Percentiles rank a stretch among this genome's conserved stretches.
phyloP scores from a whole-genome alignment of 1,140 invertebrate genomes.

The Parapsyche elsis region DNA sequence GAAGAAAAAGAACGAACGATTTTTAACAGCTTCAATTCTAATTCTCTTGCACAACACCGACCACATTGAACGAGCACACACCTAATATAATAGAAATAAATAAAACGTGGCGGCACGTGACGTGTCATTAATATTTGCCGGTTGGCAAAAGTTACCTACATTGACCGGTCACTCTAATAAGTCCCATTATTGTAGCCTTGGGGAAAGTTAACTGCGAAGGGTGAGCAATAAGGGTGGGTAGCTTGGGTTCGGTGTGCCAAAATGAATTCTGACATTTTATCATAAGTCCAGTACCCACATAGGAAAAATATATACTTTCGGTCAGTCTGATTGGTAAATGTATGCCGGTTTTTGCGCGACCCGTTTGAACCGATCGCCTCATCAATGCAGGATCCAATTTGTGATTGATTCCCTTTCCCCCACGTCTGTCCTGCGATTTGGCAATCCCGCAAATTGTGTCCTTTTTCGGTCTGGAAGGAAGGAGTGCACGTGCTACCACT shows the following conservation, averaged over 20 bases:
- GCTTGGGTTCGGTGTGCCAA: constrained; percentile 6
- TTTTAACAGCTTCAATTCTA: too few relatives aligned
- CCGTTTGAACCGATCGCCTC: constrained; percentile 16
- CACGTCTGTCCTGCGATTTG: neutral
- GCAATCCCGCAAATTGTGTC: constrained; percentile 41
- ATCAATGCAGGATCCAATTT: constrained; percentile 54
- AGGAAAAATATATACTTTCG: neutral
- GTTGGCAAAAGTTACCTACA: constrained; percentile 13
- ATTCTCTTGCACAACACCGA: too few relatives aligned
- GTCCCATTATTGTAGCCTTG: constrained; percentile 40
- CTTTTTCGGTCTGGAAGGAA: constrained; percentile 16
- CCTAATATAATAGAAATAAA: too few relatives aligned
- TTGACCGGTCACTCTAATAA: constrained; percentile 49
- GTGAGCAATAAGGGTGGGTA: constrained; percentile 35
- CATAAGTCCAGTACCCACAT: neutral
- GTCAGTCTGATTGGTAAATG: neutral
- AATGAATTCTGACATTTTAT: constrained; percentile 32
- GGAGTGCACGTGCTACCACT: neutral
- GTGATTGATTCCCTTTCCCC: constrained; percentile 49
- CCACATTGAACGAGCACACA: too few relatives aligned
- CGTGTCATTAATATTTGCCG: constrained; percentile 28
- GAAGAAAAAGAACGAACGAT: too few relatives aligned
- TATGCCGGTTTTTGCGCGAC: neutral
- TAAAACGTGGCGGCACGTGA: neutral
- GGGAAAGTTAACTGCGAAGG: constrained; percentile 41